Base-by-base conservation (phyloP, 2,888 invertebrate genomes). In the Tetragnatha montana region DNA sequence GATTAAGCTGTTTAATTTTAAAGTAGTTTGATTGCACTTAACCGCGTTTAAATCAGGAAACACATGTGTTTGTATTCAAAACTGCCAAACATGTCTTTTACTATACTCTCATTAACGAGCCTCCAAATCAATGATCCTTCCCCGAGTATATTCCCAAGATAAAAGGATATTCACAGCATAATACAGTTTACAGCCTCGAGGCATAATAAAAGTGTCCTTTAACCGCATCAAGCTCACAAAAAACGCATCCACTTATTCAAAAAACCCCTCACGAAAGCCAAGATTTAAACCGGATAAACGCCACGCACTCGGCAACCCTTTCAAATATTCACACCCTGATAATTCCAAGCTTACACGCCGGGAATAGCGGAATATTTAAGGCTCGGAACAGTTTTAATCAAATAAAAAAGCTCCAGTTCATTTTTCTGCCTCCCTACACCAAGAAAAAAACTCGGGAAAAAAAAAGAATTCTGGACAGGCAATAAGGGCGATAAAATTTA, bases 401-500 rank as follows among this genome's bases (percentile, higher is more conserved):
- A 75, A 75, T 49, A 75, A 47, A 75, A 49, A n/a, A 49, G 35
- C 49, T 73, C 60, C 60, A 60, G 60, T 60, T 60, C 60, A 60
- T 60, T 60, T 60, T 60, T 60, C 60, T 47, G 14, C n/a, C 75
- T 50, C 49, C 10, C 76, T 71, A 10, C 35, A 22, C 19, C 78
- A 51, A 71, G 17, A 22, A 79, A 85, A 79, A 85, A 79, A 71
- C 8, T 10, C 8, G 69, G 14, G 60, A 17, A 71, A 75, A 70
- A 81, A 73, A 73, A 83, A 49, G 75, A 47, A 76, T 1, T 35
- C 21, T 71, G 69, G 85, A 89, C 85, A 89, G 89, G 89, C 89
- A 89, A 86, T 89, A 89, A 89, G 85, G 82, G 89, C 47, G 85
- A 89, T 85, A 84, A 81, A 89, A 89, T 89, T 89, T 89, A 85